Evolutionary conservation across 2,888 invertebrate genomes (phyloP), one percentile per base, ranked within the genome.

Genomic region (Willowsia nigromaculata): DNA sequence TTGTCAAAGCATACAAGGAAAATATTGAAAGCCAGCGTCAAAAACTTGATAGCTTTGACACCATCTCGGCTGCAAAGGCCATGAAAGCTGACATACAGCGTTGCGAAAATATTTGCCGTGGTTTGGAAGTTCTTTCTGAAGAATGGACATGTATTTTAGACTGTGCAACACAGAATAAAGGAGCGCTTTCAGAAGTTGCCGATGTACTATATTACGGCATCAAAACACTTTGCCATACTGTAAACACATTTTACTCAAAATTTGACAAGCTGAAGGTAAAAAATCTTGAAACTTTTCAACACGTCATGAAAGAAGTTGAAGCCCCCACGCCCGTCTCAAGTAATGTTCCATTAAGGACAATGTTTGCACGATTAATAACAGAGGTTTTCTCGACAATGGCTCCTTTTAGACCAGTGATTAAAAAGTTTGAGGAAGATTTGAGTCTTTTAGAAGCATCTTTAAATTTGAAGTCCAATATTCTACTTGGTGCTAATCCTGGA

Each of bases 401-500:
- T 13, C 62, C 65, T 0, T 25, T 50, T 9, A 18, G 65, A 15
- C n/a, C 76, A 43, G 0, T 78, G 9, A 1, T 85, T n/a, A 53
- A 18, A 27, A n/a, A 33, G 3, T 78, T 85, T n/a, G n/a, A 59
- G 6, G 30, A 30, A 13, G 30, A 78, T 15, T 25, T 85, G 50
- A 11, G 59, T 11, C 27, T 0, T 25, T 18, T 30, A 4, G 33
- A 76, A 43, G 4, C 18, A 22, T 1, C 30, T 15, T 22, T 78
- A 5, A 43, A 43, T 9, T 6, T 78, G 1, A 65, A 78, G 22
- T 47, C 37, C 1, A 78, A 30, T 27, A n/a, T 65, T 22, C n/a
- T 85, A 15, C 30, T 85, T 50, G 78, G 40, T 1, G 40, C 25
- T n/a, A 22, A 85, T 65, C 85, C 85, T n/a, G 85, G 78, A 43